Conservation (phyloP, 2,888 invertebrate genomes). For the Amiota minor region DNA sequence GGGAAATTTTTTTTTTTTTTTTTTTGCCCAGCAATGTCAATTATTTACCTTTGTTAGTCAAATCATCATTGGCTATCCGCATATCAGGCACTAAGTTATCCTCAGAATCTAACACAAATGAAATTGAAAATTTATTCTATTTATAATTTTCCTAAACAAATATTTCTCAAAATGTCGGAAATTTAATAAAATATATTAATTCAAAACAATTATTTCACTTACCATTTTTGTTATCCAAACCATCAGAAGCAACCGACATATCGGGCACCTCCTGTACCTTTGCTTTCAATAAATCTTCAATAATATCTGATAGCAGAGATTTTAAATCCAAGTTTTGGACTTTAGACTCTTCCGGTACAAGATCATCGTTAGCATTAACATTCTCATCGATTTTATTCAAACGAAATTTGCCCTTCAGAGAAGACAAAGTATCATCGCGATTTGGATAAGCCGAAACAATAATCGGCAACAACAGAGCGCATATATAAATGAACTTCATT, state of each 20-base stretch:
- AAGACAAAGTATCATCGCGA: constrained; percentile 38
- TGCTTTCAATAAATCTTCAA: background rate
- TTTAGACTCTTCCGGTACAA: constrained; percentile 48
- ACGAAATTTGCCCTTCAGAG: constrained; percentile 40
- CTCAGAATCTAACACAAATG: constrained; percentile 30
- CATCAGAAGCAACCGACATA: constrained; percentile 18
- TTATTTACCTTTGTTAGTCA: background rate
- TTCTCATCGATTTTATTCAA: background rate
- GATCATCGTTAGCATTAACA: background rate
- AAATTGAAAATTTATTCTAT: no score
- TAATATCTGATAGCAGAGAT: background rate
- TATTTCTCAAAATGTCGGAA: no score
- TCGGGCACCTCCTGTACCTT: constrained; percentile 3
- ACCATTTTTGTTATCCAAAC: background rate
- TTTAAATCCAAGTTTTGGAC: constrained; percentile 37
- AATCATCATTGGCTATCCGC: constrained; percentile 33
- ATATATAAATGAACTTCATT: constrained; percentile 1
- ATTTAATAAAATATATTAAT: no score
- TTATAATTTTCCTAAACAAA: no score
- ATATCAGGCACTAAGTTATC: constrained; percentile 42
- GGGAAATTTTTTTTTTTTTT: no score
- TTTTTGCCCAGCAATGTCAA: no score
- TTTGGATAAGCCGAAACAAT: constrained; percentile 17
- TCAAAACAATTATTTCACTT: no score
- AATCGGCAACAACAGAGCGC: constrained; percentile 15